Evolutionary conservation across 1,140 invertebrate genomes (phyloP).

Genomic region (Lutraria rhynchaena): DNA sequence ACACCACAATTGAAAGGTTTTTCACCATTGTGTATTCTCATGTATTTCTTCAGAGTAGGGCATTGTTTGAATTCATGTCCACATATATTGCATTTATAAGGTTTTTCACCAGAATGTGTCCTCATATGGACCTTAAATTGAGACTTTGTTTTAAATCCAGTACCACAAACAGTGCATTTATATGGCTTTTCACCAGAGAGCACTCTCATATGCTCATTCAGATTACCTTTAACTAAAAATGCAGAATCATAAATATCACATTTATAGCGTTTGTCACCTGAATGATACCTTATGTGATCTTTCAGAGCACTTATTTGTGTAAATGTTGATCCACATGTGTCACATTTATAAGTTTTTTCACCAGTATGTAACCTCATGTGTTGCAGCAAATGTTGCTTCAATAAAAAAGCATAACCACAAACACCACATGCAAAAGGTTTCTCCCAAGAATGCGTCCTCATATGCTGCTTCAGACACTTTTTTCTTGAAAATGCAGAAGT

Average conservation of each 20-base stretch:
- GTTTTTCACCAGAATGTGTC: no score
- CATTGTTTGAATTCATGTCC: no score
- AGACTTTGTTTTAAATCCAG: no score
- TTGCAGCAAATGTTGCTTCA: neutral
- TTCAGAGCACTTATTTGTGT: neutral
- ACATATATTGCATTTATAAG: slow-evolving; percentile 10
- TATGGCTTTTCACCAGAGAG: no score
- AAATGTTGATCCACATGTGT: slow-evolving; percentile 16
- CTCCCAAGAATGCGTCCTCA: slow-evolving; percentile 31
- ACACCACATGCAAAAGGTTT: slow-evolving; percentile 20
- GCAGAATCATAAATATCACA: slow-evolving; percentile 11
- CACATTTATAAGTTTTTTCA: slow-evolving; percentile 21
- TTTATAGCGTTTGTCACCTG: slow-evolving; percentile 3
- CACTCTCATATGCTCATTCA: slow-evolving; percentile 33
- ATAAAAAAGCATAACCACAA: slow-evolving; percentile 4
- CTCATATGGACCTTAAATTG: slow-evolving; percentile 4
- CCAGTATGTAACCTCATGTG: slow-evolving; percentile 26
- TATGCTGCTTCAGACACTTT: slow-evolving; percentile 11
- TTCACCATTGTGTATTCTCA: slow-evolving; percentile 35
- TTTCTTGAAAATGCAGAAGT: neutral
- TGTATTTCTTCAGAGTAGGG: no score
- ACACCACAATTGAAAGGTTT: no score
- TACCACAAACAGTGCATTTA: no score
- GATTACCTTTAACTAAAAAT: neutral
- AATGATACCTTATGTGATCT: slow-evolving; percentile 10